Conservation (phyloP, 2,113 vertebrate species). For the Archilochus colubris region DNA sequence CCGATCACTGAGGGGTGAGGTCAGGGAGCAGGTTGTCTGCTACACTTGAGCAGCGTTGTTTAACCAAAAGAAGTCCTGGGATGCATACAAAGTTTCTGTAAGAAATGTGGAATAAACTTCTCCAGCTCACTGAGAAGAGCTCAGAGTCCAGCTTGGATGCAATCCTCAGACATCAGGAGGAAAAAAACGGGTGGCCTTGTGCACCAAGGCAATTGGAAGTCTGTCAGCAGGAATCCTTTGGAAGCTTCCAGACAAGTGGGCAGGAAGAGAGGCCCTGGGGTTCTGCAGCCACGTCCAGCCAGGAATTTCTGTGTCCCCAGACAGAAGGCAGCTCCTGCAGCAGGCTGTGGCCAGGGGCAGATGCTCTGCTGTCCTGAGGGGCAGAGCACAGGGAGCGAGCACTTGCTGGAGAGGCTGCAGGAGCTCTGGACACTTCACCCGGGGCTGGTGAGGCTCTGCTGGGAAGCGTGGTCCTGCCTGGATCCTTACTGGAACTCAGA, state of each 20-base stretch:
- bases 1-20: accelerated
- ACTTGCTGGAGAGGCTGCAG: background rate
- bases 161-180: background rate
- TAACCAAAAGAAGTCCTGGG: background rate
- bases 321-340: background rate
- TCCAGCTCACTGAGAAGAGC: background rate
- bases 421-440: background rate
- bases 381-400: background rate
- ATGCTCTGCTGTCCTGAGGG: background rate
- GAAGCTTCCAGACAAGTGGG: too few relatives aligned
- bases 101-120: background rate
- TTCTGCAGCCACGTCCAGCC: background rate
- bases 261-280: background rate
- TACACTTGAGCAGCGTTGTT: background rate
- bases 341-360: accelerated
- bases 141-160: background rate
- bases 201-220: background rate
- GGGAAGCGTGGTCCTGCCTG: background rate
- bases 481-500: conserved; percentile 23
- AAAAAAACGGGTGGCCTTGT: too few relatives aligned
- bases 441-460: background rate
- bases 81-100: background rate
- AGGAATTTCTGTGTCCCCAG: background rate
- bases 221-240: background rate
- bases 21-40: background rate